Conservation (phyloP, 2,797 vertebrate species). For the Eulemur coronatus region DNA sequence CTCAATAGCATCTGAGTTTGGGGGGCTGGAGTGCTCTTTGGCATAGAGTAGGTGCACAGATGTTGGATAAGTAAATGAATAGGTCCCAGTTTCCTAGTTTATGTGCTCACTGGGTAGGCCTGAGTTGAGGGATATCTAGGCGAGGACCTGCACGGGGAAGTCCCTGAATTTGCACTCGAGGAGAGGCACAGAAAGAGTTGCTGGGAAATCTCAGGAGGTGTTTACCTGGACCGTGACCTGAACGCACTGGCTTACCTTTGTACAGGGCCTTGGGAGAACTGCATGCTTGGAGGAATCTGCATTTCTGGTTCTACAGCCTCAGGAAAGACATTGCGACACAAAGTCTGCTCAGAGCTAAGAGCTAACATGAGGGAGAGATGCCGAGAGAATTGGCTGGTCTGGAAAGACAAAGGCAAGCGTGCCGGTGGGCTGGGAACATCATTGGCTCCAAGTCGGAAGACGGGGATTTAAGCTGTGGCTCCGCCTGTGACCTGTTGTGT, state of each 20-base stretch:
- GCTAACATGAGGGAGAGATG: background rate
- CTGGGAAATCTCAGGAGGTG: background rate
- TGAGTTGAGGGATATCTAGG: background rate
- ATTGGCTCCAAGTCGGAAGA: background rate
- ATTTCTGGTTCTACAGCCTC: background rate
- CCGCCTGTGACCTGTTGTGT: background rate
- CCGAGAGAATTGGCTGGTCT: too few species aligned
- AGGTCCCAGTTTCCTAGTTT: background rate
- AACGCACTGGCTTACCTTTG: background rate
- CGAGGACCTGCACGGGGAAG: accelerated
- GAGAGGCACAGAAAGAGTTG: background rate
- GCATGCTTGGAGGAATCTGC: background rate
- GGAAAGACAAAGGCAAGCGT: background rate
- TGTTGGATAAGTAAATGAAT: background rate
- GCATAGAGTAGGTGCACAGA: background rate
- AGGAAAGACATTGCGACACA: background rate
- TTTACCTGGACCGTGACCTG: background rate
- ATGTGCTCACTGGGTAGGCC: background rate
- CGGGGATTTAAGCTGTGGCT: too few species aligned
- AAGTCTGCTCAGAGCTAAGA: background rate
- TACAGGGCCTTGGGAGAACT: background rate
- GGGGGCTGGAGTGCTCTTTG: background rate
- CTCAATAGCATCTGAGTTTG: background rate
- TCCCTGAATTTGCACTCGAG: background rate
- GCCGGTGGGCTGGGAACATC: background rate